These are phyloP conservation scores for Gibbula magus DNA, from an alignment of 2,888 invertebrate genomes.

Conservation along the genomic window DNA sequence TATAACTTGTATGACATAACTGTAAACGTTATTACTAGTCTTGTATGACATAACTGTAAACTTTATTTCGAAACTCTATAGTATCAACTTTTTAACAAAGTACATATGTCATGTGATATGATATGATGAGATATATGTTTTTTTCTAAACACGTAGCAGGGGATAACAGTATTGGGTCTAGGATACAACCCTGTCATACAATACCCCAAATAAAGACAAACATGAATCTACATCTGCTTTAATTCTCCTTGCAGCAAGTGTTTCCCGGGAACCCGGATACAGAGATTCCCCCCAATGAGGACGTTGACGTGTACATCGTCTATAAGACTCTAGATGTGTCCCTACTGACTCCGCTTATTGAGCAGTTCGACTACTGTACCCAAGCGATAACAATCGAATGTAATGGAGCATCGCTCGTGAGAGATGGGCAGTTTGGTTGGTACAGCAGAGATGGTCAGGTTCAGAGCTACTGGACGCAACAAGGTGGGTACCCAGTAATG, in stretches of 20 bases:
- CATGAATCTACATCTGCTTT: too few species aligned
- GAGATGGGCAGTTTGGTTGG: slow-evolving; percentile 35
- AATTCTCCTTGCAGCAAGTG: slow-evolving; percentile 2
- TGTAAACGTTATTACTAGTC: too few species aligned
- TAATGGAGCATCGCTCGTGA: slow-evolving; percentile 32
- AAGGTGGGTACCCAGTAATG: background rate
- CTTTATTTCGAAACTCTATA: too few species aligned
- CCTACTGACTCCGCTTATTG: slow-evolving; percentile 36
- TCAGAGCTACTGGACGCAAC: slow-evolving; percentile 34
- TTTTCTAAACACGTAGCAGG: too few species aligned
- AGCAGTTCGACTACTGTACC: slow-evolving; percentile 53
- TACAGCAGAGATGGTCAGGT: slow-evolving; percentile 28
- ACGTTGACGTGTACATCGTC: slow-evolving; percentile 1
- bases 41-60: too few species aligned
- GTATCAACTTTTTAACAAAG: too few species aligned
- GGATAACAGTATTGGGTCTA: too few species aligned
- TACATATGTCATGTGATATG: too few species aligned
- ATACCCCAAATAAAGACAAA: too few species aligned
- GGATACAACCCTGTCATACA: too few species aligned
- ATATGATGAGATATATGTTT: too few species aligned
- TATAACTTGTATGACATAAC: too few species aligned
- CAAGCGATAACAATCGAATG: slow-evolving; percentile 54
- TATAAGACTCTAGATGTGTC: slow-evolving; percentile 43
- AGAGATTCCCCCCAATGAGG: background rate
- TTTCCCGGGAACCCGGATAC: background rate